Evolutionary conservation across 2,888 invertebrate genomes (phyloP), one percentile per base, ranked within the genome.

Genomic region (Trypoxylon attenuatum): DNA sequence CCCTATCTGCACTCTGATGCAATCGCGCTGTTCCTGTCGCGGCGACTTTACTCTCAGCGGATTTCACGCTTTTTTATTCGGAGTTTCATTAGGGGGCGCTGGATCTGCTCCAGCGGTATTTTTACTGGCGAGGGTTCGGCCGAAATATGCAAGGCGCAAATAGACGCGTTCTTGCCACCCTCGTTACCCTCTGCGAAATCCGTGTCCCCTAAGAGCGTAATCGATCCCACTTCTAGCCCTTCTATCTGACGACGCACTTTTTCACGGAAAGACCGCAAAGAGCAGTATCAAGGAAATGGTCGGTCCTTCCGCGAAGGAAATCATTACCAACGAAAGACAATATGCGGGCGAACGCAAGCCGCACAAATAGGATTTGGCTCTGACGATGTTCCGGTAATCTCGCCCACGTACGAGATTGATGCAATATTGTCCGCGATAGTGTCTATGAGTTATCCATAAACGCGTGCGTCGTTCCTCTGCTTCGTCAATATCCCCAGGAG

Each of bases 371-470:
- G 49, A 49, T 51, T 33, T 22, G 61, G 62, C 59, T 57, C 59
- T 10, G 13, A 46, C 62, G 56, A 51, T 5, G 22, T 19, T 68
- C 65, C 72, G 57, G 73, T 76, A 72, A 77, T 75, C 75, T 54
- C 69, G 76, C 58, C 63, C 72, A 75, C 67, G 69, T 68, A 66
- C 57, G 54, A 66, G 45, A 13, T 33, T 53, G n/a, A 61, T 80
- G 73, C 79, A n/a, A n/a, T 80, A 80, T 80, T 80, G 80, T 18
- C 29, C 39, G 60, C 55, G 18, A n/a, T 18, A 29, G 29, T 55
- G 60, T 68, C 67, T n/a, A n/a, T n/a, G n/a, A n/a, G n/a, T n/a
- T n/a, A n/a, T n/a, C n/a, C n/a, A n/a, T n/a, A n/a, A n/a, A 58
- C 65, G 60, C 60, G 65, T 51, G 47, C 22, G 25, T 43, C 55